Evolutionary conservation across 1,140 invertebrate species (phyloP).

Genomic region (Trigoniulus corallinus): DNA sequence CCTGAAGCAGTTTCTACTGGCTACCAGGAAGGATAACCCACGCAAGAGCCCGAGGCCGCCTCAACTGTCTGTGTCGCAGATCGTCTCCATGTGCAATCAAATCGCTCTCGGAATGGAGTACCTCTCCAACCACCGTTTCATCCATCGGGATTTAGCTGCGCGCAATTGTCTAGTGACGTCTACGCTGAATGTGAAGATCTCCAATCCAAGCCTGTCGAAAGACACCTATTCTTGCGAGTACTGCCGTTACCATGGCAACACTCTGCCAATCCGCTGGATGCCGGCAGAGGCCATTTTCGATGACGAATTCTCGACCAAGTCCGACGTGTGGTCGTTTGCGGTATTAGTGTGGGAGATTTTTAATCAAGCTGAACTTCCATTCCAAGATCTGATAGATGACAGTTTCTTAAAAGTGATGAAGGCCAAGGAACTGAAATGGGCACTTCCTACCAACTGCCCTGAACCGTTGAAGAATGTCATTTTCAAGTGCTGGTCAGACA

Average conservation of each 20-base stretch:
- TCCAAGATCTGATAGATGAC: slow-evolving; percentile 59
- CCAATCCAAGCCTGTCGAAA: slow-evolving; percentile 56
- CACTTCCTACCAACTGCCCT: slow-evolving; percentile 33
- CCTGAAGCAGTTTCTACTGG: slow-evolving; percentile 77
- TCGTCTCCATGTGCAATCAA: slow-evolving; percentile 52
- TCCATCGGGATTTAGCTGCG: slow-evolving; percentile 77
- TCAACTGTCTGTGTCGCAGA: slow-evolving; percentile 48
- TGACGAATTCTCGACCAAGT: slow-evolving; percentile 82
- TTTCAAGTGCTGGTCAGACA: slow-evolving; percentile 40
- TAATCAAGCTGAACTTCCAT: slow-evolving; percentile 68
- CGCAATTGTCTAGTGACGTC: slow-evolving; percentile 83
- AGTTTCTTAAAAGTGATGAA: slow-evolving; percentile 53
- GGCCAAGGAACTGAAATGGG: slow-evolving; percentile 43
- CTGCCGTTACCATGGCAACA: slow-evolving; percentile 31
- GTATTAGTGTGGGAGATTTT: slow-evolving; percentile 84
- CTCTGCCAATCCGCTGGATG: slow-evolving; percentile 67
- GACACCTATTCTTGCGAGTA: slow-evolving; percentile 78
- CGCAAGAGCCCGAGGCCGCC: slow-evolving; percentile 30
- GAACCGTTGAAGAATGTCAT: slow-evolving; percentile 38
- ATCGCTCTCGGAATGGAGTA: slow-evolving; percentile 71
- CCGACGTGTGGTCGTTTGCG: slow-evolving; percentile 83
- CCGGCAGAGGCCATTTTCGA: slow-evolving; percentile 74
- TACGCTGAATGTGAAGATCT: slow-evolving; percentile 64
- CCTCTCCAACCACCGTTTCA: slow-evolving; percentile 49
- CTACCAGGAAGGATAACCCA: slow-evolving; percentile 45